Conservation (phyloP, 2,888 invertebrate species). For the Erpobdella octoculata region DNA sequence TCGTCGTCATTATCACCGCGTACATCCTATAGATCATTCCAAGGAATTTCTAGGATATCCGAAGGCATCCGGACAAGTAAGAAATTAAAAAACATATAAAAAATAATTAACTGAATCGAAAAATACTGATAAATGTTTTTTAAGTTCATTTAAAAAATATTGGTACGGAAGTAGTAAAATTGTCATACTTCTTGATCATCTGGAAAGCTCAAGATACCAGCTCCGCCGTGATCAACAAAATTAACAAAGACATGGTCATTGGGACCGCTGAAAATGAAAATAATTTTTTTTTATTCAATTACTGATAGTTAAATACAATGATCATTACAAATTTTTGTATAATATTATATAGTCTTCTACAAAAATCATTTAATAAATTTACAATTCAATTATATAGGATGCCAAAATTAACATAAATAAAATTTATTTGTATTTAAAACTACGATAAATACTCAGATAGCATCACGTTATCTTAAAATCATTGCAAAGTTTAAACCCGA, state of each 20-base stretch:
- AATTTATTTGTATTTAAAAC: no score
- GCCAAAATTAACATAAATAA: not conserved
- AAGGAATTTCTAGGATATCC: no score
- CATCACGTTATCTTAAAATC: not conserved
- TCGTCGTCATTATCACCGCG: no score
- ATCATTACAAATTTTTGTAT: no score
- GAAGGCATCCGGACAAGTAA: no score
- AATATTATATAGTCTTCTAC: no score
- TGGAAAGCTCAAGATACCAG: conserved; percentile 58
- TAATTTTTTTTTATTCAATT: no score
- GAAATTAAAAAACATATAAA: no score
- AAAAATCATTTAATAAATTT: no score
- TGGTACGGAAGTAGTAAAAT: not conserved
- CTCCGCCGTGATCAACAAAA: conserved; percentile 61
- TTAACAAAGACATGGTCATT: conserved; percentile 60
- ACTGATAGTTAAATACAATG: no score
- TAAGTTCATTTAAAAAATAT: not conserved
- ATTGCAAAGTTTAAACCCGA: conserved; percentile 30
- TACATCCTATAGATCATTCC: no score
- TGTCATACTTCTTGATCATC: conserved; percentile 39
- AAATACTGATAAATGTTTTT: not conserved
- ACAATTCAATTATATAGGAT: no score
- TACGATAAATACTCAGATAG: conserved; percentile 2
- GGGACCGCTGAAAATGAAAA: conserved; percentile 52
- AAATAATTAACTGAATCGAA: not conserved